Percentiles rank a stretch among this genome's conserved stretches.
Conservation (phyloP, 2,113 vertebrate genomes). For the Ramphastos sulfuratus region DNA sequence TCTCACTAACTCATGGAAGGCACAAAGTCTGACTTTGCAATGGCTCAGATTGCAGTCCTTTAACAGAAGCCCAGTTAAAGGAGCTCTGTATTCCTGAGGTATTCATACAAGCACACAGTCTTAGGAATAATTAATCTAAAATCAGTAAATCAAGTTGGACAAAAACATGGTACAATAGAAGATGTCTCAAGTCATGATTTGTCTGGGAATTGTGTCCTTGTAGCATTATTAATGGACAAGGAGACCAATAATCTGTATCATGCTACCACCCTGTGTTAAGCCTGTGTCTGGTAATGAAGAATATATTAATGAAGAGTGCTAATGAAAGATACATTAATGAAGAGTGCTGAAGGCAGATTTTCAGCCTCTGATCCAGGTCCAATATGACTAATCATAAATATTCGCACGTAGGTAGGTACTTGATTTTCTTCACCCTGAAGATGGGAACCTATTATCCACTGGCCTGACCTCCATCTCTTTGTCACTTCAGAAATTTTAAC, state of each 20-base stretch:
- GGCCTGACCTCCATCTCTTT: background rate
- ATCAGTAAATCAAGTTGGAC: background rate
- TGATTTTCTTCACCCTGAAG: background rate
- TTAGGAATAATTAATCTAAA: background rate
- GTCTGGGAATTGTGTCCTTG: background rate
- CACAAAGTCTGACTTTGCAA: slow-evolving; percentile 81
- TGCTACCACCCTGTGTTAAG: background rate
- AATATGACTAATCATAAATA: background rate
- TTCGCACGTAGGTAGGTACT: background rate
- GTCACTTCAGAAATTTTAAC: background rate
- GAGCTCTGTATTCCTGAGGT: slow-evolving; percentile 72
- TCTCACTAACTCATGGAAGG: slow-evolving; percentile 81
- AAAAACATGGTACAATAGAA: background rate
- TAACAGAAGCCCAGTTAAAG: slow-evolving; percentile 58
- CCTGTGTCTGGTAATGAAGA: background rate
- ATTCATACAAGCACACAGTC: background rate
- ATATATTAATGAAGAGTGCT: background rate
- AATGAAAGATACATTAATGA: background rate
- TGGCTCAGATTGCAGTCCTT: slow-evolving; percentile 29
- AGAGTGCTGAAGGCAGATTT: background rate
- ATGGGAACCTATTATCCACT: background rate
- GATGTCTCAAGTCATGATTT: background rate
- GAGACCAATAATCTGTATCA: background rate
- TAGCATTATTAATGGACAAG: background rate
- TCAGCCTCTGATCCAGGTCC: background rate